A percentile compares a stretch with the other conserved stretches of the same genome.
Evolutionary conservation across 2,888 invertebrate species (phyloP).

Genomic region (Acanthosoma haemorrhoidale): DNA sequence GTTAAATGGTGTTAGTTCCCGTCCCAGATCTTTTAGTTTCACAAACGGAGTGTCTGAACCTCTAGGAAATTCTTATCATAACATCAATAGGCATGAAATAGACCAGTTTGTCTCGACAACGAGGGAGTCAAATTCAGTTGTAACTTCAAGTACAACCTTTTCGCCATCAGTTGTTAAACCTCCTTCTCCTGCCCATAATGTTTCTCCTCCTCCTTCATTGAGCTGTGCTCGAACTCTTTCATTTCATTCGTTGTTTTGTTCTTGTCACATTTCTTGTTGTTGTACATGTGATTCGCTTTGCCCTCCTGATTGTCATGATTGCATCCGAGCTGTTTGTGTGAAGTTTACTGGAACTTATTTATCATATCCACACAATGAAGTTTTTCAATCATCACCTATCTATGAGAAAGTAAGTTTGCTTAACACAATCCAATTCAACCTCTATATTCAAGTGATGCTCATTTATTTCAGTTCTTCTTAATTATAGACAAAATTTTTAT

Average conservation of each 20-base stretch:
- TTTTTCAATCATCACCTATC: slow-evolving; percentile 45
- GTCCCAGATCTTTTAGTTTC: slow-evolving; percentile 43
- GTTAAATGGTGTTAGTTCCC: slow-evolving; percentile 46
- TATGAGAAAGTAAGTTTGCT: slow-evolving; percentile 41
- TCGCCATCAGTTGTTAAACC: slow-evolving; percentile 39
- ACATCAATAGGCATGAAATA: slow-evolving; percentile 42
- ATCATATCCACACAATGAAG: slow-evolving; percentile 46
- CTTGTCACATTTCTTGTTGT: slow-evolving; percentile 53
- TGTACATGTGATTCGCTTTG: slow-evolving; percentile 58
- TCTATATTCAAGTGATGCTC: too few relatives aligned
- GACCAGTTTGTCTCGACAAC: slow-evolving; percentile 41
- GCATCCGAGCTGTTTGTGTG: slow-evolving; percentile 58
- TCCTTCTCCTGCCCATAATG: slow-evolving; percentile 38
- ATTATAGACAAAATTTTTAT: too few relatives aligned
- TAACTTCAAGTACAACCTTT: slow-evolving; percentile 30
- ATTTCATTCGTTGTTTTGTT: slow-evolving; percentile 49
- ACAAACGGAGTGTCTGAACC: slow-evolving; percentile 38
- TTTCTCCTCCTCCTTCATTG: slow-evolving; percentile 37
- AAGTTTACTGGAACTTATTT: slow-evolving; percentile 47
- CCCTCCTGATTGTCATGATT: slow-evolving; percentile 60
- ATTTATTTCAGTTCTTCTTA: too few relatives aligned
- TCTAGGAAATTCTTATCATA: slow-evolving; percentile 32
- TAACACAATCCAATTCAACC: too few relatives aligned
- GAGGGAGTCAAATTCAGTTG: not conserved
- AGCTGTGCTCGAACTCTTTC: slow-evolving; percentile 49